These are phyloP conservation scores for Eptatretus atami DNA, from an alignment of 2,797 vertebrate species.

Conservation along the genomic window DNA sequence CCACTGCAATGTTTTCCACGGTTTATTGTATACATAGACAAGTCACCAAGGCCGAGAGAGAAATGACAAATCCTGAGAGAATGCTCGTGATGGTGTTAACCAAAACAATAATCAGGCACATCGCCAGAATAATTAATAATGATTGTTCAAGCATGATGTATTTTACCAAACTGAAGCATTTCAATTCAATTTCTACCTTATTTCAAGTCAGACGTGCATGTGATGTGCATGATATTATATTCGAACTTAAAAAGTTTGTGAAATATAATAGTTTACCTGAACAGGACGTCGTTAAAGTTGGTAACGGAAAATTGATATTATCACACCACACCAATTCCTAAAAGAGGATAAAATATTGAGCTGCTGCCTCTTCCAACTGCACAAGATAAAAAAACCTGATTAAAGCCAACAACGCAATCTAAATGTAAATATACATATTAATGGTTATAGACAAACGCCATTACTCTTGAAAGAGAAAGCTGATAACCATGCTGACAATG, in stretches of 20 bases:
- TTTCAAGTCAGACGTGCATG: too few relatives aligned
- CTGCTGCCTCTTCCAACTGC: conserved; percentile 17
- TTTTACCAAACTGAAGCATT: too few relatives aligned
- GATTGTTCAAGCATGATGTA: too few relatives aligned
- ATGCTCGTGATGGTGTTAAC: conserved; percentile 25
- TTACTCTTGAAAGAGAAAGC: too few relatives aligned
- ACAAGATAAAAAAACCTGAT: too few relatives aligned
- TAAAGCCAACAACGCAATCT: too few relatives aligned
- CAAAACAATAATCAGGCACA: conserved; percentile 19
- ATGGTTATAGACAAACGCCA: too few relatives aligned
- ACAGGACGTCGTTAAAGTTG: conserved; percentile 25
- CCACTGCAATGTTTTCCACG: conserved; percentile 21
- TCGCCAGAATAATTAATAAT: conserved; percentile 12
- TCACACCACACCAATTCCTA: conserved; percentile 22
- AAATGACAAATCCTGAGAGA: conserved; percentile 30
- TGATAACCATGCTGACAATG: too few relatives aligned
- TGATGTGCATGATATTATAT: too few relatives aligned
- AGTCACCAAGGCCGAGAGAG: conserved; percentile 29
- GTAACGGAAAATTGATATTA: conserved; percentile 26
- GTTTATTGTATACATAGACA: conserved; percentile 23
- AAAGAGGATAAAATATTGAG: conserved; percentile 30
- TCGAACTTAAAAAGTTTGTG: too few relatives aligned
- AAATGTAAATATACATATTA: too few relatives aligned
- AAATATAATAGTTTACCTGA: conserved; percentile 13
- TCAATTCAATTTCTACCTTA: too few relatives aligned